A percentile compares a stretch with the other conserved stretches of the same genome.
Conservation (phyloP, 2,113 vertebrate genomes). For the Cheilinus undulatus region DNA sequence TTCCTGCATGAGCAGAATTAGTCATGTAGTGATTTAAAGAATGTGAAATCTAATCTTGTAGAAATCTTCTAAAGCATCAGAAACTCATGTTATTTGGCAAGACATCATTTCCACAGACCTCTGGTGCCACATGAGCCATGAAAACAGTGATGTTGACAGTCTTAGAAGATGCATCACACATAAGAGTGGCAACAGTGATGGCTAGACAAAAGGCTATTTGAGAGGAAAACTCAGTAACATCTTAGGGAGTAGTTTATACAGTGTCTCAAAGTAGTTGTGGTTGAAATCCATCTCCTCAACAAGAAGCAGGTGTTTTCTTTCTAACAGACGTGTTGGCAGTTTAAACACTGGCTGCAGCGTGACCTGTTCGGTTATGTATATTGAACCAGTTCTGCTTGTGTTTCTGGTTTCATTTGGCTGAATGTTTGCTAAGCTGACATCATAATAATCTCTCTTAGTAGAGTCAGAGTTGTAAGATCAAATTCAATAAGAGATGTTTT, state of each 20-base stretch:
- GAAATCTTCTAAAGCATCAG: too few relatives aligned
- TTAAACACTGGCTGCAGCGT: constrained; percentile 26
- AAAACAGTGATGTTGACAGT: not conserved
- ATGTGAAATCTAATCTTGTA: too few relatives aligned
- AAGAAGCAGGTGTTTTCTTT: constrained; percentile 5
- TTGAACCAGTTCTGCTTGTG: constrained; percentile 51
- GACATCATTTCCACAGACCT: not conserved
- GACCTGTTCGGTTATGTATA: constrained; percentile 54
- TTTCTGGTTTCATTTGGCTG: constrained; percentile 35
- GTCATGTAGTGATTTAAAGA: too few relatives aligned
- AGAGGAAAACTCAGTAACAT: not conserved
- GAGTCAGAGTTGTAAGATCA: not conserved
- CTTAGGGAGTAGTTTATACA: not conserved
- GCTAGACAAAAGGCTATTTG: not conserved
- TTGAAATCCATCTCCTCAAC: not conserved
- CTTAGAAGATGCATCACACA: not conserved
- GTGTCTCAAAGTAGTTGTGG: not conserved
- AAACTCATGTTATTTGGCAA: too few relatives aligned
- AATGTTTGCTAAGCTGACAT: constrained; percentile 31
- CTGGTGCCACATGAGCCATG: not conserved
- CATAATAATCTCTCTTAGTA: not conserved
- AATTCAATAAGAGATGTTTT: not conserved
- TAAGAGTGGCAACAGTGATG: not conserved
- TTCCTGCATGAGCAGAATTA: too few relatives aligned
- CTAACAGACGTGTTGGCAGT: constrained; percentile 19